Conservation (phyloP, 2,888 invertebrate genomes). For the Xylota sylvarum region DNA sequence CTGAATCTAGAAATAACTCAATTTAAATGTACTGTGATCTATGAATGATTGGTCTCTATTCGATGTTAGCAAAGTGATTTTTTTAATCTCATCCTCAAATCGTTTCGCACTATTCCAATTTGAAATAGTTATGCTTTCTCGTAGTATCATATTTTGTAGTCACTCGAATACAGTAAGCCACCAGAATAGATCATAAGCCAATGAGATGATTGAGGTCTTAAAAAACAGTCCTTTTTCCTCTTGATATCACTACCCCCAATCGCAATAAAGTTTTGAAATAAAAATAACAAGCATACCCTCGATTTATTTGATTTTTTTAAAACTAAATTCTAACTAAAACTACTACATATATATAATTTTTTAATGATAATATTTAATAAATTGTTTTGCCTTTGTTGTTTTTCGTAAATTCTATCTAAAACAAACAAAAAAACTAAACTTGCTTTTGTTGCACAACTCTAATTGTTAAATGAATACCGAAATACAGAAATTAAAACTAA, state of each 20-base stretch:
- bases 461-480: constrained; percentile 20
- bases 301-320: not conserved
- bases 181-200: no score
- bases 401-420: not conserved
- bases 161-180: no score
- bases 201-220: no score
- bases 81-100: no score
- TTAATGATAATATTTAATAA: constrained; percentile 2
- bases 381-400: constrained; percentile 26
- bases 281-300: not conserved
- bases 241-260: constrained; percentile 10
- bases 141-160: no score
- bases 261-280: not conserved
- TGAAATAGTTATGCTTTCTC: no score
- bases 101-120: no score
- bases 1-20: no score
- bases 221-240: no score
- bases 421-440: not conserved
- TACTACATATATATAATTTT: not conserved
- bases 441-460: constrained; percentile 23
- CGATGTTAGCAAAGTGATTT: no score
- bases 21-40: no score
- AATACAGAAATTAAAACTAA: constrained; percentile 16
- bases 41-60: no score
- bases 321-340: constrained; percentile 4